phyloP scores from a whole-genome alignment of 2,888 invertebrate species.

The Melikaiella ostensackeni region DNA sequence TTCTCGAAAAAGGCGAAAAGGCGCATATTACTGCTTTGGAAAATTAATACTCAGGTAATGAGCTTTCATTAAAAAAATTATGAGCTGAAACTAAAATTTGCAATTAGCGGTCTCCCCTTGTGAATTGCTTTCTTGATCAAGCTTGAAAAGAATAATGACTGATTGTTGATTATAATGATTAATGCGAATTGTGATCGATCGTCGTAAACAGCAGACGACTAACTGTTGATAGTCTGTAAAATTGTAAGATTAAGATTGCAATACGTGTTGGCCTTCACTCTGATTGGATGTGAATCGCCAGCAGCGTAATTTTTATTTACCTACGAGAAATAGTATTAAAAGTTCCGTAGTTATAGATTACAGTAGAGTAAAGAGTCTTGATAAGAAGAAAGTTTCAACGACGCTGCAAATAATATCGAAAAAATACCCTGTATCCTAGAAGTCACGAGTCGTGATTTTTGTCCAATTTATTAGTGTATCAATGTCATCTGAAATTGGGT shows the following conservation, averaged over 20 bases:
- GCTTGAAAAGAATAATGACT: background rate
- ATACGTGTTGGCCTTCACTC: constrained; percentile 12
- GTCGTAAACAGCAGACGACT: constrained; percentile 28
- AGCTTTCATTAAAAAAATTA: too few relatives aligned
- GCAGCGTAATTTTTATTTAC: constrained; percentile 19
- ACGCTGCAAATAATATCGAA: constrained; percentile 90
- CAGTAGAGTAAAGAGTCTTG: constrained; percentile 54
- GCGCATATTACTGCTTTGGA: too few relatives aligned
- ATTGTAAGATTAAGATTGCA: constrained; percentile 22
- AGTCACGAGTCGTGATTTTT: constrained; percentile 79
- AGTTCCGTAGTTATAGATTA: constrained; percentile 39
- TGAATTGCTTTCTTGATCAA: background rate
- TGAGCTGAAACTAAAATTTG: too few relatives aligned
- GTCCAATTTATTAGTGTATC: constrained; percentile 67
- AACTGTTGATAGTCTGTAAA: constrained; percentile 26
- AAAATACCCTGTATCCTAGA: constrained; percentile 97
- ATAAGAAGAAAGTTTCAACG: constrained; percentile 70
- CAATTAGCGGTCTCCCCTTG: too few relatives aligned
- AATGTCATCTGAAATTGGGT: constrained; percentile 58
- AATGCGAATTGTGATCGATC: constrained; percentile 8
- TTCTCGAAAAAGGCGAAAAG: too few relatives aligned
- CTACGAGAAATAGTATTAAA: constrained; percentile 19
- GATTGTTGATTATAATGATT: constrained; percentile 16
- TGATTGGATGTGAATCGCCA: background rate
- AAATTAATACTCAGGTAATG: too few relatives aligned